A percentile compares a stretch with the other conserved stretches of the same genome.
These are phyloP conservation scores for Drosophila paramelanica DNA, from an alignment of 2,888 invertebrate genomes.

Conservation along the genomic window DNA sequence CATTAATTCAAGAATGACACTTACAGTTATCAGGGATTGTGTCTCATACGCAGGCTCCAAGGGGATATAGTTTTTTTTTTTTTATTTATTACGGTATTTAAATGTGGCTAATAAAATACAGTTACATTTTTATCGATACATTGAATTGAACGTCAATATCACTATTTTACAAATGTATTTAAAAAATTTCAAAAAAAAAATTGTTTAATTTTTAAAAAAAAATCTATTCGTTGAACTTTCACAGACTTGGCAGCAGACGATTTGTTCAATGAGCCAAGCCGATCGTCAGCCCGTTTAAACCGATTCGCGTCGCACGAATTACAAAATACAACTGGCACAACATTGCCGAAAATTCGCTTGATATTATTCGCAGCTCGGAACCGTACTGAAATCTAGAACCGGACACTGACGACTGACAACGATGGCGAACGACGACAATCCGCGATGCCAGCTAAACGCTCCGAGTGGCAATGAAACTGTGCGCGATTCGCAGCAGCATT, in stretches of 20 bases:
- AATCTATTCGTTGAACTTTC: neutral
- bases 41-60: neutral
- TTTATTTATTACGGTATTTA: constrained; percentile 13
- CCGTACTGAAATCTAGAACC: constrained; percentile 9
- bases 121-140: neutral
- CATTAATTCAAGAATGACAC: constrained; percentile 45
- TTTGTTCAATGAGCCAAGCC: neutral
- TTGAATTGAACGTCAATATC: neutral
- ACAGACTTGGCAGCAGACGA: neutral
- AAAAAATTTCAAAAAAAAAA: neutral
- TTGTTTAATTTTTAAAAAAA: neutral
- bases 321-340: constrained; percentile 66
- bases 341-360: constrained; percentile 36
- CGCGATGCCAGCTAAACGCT: constrained; percentile 44
- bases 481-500: constrained; percentile 49
- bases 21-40: constrained; percentile 40
- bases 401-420: constrained; percentile 30
- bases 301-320: constrained; percentile 58
- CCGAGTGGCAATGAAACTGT: constrained; percentile 59
- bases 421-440: constrained; percentile 21
- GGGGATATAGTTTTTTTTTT: constrained; percentile 3
- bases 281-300: constrained; percentile 22
- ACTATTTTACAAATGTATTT: neutral
- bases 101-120: neutral
- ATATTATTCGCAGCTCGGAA: constrained; percentile 22